Conservation (phyloP, 2,797 vertebrate genomes). For the Characodon lateralis region DNA sequence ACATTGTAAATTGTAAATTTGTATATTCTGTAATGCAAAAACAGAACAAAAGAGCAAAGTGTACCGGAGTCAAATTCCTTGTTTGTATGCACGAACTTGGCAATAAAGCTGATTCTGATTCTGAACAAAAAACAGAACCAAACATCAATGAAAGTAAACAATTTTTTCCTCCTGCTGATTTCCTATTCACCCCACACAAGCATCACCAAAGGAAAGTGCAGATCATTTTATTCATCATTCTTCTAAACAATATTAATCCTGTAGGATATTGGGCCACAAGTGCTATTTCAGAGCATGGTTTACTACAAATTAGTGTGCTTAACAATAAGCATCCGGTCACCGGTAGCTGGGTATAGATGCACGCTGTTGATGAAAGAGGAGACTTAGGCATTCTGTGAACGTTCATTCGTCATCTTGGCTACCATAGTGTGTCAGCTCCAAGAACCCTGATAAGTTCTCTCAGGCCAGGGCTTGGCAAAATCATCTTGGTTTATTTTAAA, state of each 20-base stretch:
- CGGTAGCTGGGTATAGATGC: neutral
- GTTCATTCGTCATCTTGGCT: no score
- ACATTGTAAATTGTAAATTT: no score
- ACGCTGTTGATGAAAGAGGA: neutral
- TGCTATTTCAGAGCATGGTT: constrained; percentile 17
- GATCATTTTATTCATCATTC: constrained; percentile 36
- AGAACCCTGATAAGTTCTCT: neutral
- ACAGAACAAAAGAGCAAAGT: no score
- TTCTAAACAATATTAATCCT: constrained; percentile 34
- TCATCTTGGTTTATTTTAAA: neutral
- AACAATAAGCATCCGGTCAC: neutral
- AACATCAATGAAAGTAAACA: constrained; percentile 43
- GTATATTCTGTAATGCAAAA: no score
- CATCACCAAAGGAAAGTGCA: constrained; percentile 20
- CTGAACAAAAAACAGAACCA: constrained; percentile 14
- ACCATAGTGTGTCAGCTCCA: no score
- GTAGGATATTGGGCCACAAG: constrained; percentile 19
- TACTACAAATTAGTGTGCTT: neutral
- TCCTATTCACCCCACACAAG: constrained; percentile 21
- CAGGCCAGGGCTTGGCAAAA: neutral
- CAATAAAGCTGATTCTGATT: no score
- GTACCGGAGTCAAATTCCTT: no score
- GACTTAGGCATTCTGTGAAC: neutral
- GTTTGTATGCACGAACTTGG: no score
- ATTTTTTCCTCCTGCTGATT: constrained; percentile 34